Evolutionary conservation across 2,888 invertebrate genomes (phyloP).

Genomic region (Rhodophaea formosa): DNA sequence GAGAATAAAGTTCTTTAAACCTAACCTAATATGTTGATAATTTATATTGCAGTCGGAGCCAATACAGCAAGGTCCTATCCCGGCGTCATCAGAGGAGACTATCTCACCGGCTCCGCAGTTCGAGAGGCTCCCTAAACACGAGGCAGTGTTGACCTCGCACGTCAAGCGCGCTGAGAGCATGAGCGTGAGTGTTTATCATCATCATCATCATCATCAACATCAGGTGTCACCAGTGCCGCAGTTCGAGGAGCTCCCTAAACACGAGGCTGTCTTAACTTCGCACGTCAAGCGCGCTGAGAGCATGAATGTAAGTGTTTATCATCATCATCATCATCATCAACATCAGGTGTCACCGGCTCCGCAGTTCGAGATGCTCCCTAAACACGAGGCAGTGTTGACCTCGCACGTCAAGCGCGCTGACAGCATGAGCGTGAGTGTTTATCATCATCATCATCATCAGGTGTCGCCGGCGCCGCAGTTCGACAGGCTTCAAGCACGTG

Average conservation of each 20-base stretch:
- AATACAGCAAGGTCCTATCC: conserved; percentile 25
- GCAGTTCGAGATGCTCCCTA: conserved; percentile 83
- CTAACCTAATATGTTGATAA: too few relatives aligned
- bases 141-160: conserved; percentile 45
- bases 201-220: background rate
- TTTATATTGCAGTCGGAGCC: conserved; percentile 34
- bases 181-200: conserved; percentile 81
- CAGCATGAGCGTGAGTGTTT: conserved; percentile 88
- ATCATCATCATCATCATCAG: conserved; percentile 1
- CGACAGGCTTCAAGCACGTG: conserved; percentile 83
- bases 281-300: conserved; percentile 92
- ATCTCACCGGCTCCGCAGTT: conserved; percentile 73
- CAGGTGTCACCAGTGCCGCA: conserved; percentile 74
- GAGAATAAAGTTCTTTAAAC: too few relatives aligned
- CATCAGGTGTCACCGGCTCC: conserved; percentile 74
- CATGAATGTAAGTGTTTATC: conserved; percentile 85
- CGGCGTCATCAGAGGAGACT: conserved; percentile 52
- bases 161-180: conserved; percentile 95
- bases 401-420: conserved; percentile 89
- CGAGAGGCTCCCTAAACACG: conserved; percentile 83
- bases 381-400: conserved; percentile 56
- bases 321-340: background rate
- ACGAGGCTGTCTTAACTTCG: conserved; percentile 46
- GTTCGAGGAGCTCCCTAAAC: conserved; percentile 84
- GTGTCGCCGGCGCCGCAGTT: conserved; percentile 76